Base-by-base conservation (phyloP, 2,113 vertebrate species). In the Oncorhynchus kisutch region DNA sequence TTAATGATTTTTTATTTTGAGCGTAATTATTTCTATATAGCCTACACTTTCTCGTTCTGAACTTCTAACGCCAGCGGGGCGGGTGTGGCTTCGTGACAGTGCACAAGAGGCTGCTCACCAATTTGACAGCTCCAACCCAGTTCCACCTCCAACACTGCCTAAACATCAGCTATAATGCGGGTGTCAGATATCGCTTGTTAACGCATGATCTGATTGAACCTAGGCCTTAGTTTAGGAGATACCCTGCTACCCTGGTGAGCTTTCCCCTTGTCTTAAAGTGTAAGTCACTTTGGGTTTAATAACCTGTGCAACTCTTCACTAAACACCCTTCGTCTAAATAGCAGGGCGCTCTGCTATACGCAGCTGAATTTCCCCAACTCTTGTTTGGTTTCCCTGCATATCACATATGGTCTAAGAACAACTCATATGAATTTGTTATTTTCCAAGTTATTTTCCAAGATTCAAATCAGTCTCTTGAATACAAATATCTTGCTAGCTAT, bases 371-470 rank as follows among this genome's bases (percentile, higher is more conserved):
- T 71, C 39, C n/a, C 13, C 34, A 18, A 16, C 72, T 60, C 60
- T 71, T 69, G 65, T 77, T 71, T 78, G 62, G 71, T 75, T 78
- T 70, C 82, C 73, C 71, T 49, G 71, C 80, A 77, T 82, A 64
- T 76, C 76, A 76, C 70, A 78, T 60, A 82, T 75, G 70, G 45
- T 78, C 67, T 22, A 45, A 71, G 75, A 76, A 48, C 73, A 69
- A 45, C 71, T 78, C 9, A 7, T 57, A 45, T 67, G 51, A 72
- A 68, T 48, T 62, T 69, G 72, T 77, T 70, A 73, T 78, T 79
- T 79, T 70, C 70, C 39, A 20, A 81, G 79, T 77, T 70, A 73
- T 78, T 78, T 78, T 70, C 71, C 45, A 20, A 81, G 79, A 81
- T 79, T 75, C 27, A 77, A 71, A 81, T 83, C 76, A 24, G 73